Base-by-base conservation (phyloP, 1,140 invertebrate species). In the Lordiphosa clarofinis region DNA sequence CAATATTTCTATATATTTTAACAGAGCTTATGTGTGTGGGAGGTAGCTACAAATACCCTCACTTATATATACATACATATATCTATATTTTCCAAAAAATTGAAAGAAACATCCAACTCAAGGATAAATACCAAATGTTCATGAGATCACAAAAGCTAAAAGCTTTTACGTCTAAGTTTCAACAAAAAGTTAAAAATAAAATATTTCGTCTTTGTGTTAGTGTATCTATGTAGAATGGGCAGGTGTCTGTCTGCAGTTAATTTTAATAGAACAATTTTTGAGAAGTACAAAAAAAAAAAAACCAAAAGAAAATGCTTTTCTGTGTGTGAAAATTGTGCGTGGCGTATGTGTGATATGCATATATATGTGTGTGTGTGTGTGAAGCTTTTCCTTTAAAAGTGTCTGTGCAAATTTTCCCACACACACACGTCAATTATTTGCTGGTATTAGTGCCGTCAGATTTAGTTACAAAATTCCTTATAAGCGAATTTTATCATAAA, bases 381-480 rank as follows among this genome's bases (percentile, higher is more conserved):
- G 54, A 15, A 79, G 72, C 76, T 81, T 75, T 82, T 50, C 21
- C 31, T 37, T 60, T 52, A 50, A 43, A 37, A 60, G 52, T 62
- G 50, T 72, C 59, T 62, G 64, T 61, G 79, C 73, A 64, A 86
- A 78, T 57, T 79, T 54, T 58, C 50, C 60, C 47, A 58, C 40
- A 53, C 13, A 55, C 1, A 49, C 21, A 35, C 35, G 12, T 33
- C 21, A 24, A 24, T 38, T 36, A 40, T 53, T 40, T 15, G n/a
- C 13, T 48, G 49, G 59, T 56, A 68, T 47, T 67, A 48, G 62
- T 70, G 35, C 60, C 68, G 62, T 73, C 70, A 82, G 66, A 88
- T 88, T 88, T 72, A 67, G 76, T 88, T 88, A 87, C 86, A 88
- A 86, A 88, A 88, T 86, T 81, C 86, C 86, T 88, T 88, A 87